These are phyloP conservation scores for Homarus gammarus DNA, from an alignment of 2,888 invertebrate genomes.

Conservation along the genomic window DNA sequence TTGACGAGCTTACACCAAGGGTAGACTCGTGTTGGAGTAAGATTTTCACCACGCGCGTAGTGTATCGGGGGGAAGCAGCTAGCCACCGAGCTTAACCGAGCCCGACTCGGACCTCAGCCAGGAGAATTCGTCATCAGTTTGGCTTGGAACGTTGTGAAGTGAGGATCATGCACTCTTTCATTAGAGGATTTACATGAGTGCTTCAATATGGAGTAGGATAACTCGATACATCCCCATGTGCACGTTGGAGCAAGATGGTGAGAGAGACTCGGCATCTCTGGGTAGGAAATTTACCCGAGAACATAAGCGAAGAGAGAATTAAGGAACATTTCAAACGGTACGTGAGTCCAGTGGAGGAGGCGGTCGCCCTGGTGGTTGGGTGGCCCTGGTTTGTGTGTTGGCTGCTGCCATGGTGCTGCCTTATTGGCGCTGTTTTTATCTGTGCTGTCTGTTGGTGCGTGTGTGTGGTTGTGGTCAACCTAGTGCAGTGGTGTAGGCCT, in stretches of 20 bases:
- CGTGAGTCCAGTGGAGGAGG: constrained; percentile 44
- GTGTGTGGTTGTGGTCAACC: constrained; percentile 16
- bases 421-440: constrained; percentile 2
- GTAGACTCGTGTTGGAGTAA: constrained; percentile 20
- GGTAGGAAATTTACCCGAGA: constrained; percentile 99
- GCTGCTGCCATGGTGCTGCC: constrained; percentile 13
- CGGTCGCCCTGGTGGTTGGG: not conserved
- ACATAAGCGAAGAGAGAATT: constrained; percentile 98
- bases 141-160: constrained; percentile 61
- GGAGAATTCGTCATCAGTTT: constrained; percentile 66
- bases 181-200: constrained; percentile 73
- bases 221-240: constrained; percentile 76
- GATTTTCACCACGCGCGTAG: constrained; percentile 5
- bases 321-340: constrained; percentile 98
- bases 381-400: constrained; percentile 28
- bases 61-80: constrained; percentile 3
- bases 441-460: constrained; percentile 45
- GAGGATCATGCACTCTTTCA: constrained; percentile 55
- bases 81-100: constrained; percentile 34
- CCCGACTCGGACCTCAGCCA: constrained; percentile 37
- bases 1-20: constrained; percentile 25
- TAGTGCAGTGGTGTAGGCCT: constrained; percentile 9
- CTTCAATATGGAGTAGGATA: constrained; percentile 75
- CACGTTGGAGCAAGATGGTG: constrained; percentile 95
- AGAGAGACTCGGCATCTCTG: constrained; percentile 99